Base-by-base conservation (phyloP, 2,888 invertebrate species). In the Chaetogeoica ovagalla region DNA sequence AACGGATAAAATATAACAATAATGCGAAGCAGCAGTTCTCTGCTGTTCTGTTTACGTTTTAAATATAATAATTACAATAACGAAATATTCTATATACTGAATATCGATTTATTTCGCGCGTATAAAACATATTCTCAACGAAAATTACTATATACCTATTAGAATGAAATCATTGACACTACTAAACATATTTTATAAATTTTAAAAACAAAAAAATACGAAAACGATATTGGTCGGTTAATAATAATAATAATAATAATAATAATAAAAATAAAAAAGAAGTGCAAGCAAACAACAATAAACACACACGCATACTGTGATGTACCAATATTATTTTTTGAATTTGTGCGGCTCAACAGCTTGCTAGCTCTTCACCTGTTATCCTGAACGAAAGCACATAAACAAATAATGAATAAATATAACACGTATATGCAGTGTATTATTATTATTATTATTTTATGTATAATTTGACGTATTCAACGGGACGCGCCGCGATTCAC, bases 201-300 rank as follows among this genome's bases (percentile, higher is more conserved):
- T 7, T 7, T 11, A 6, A 55, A 21, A 63, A 63, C 8, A 52
- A 63, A 71, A n/a, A 72, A 43, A 30, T 30, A 30, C 4, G 30
- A 30, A 30, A 30, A 30, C 30, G 30, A 30, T 30, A 30, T 30
- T 30, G 30, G 30, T 30, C 30, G 30, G 6, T 9, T 9, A 43
- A 43, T 9, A 7, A 39, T 7, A 39, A 39, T 7, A 39, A 39
- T 7, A 39, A 39, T 7, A 39, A 39, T 7, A 23, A 52, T n/a
- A 71, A 39, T 7, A 59, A 71, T 1, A 59, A 43, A 39, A 21
- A 43, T 13, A 43, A 48, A 76, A 66, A 57, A 94, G 7, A 94
- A 94, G 89, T 83, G 85, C 86, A 83, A 84, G 83, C 83, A 82
- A 83, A 81, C 82, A 82, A 63, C 48, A 13, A 48, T 7, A 9